phyloP scores from a whole-genome alignment of 2,113 vertebrate genomes.

The Fukomys damarensis region DNA sequence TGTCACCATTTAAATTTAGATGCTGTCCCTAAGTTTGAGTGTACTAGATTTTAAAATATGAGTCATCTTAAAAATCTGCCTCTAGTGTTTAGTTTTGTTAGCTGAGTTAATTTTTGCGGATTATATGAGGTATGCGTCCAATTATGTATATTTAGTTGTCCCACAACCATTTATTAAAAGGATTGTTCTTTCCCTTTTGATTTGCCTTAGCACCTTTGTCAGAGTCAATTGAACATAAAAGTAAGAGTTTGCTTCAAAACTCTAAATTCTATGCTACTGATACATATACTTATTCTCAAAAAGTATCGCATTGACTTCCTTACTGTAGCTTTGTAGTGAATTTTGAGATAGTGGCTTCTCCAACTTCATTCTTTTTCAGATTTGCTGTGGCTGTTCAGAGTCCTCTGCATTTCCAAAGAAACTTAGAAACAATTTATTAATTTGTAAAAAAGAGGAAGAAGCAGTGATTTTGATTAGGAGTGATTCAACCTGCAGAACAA shows the following conservation, averaged over 20 bases:
- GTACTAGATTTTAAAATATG: background rate
- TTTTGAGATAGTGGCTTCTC: background rate
- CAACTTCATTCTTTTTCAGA: background rate
- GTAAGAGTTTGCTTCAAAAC: background rate
- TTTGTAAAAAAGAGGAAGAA: background rate
- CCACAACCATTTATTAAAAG: background rate
- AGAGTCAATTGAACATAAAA: background rate
- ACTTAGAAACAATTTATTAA: background rate
- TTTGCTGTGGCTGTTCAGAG: background rate
- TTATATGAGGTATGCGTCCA: background rate
- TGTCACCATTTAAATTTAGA: constrained; percentile 31
- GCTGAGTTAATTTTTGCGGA: background rate
- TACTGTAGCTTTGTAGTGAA: background rate
- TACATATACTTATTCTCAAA: background rate
- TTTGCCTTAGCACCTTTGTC: background rate
- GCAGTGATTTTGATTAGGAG: background rate
- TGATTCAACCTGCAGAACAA: background rate
- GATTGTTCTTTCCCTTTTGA: background rate
- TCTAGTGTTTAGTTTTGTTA: background rate
- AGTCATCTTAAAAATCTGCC: background rate
- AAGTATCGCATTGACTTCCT: background rate
- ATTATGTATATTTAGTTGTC: background rate
- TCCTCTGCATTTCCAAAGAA: background rate
- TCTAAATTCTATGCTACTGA: background rate
- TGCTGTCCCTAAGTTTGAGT: background rate